Conservation (phyloP, 2,113 vertebrate genomes). For the Tiliqua scincoides region DNA sequence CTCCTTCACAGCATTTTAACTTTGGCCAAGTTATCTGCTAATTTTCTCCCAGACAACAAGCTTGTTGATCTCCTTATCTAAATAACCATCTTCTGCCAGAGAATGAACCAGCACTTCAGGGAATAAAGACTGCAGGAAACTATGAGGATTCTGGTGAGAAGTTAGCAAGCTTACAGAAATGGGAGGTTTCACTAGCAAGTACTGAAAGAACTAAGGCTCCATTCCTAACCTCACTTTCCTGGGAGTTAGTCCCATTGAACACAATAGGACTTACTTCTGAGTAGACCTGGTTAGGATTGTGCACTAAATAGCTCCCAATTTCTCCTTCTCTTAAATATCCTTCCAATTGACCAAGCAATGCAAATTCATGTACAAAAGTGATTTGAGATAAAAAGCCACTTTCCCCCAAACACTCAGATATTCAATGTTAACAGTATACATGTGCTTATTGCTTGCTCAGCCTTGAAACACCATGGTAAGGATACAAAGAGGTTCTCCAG, state of each 20-base stretch:
- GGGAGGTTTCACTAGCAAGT: neutral
- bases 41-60: neutral
- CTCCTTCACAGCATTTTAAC: neutral
- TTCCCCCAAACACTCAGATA: neutral
- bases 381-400: no score
- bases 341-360: neutral
- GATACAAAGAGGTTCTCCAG: neutral
- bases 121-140: neutral
- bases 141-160: neutral
- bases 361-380: neutral
- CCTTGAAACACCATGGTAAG: neutral
- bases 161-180: neutral
- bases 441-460: neutral
- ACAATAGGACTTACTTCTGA: no score
- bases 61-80: slow-evolving; percentile 4
- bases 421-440: neutral
- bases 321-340: neutral
- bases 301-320: neutral
- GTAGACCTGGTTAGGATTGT: no score
- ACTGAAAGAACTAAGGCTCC: no score
- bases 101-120: neutral
- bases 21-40: slow-evolving; percentile 11
- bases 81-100: neutral
- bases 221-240: no score
- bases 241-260: no score